Evolutionary conservation across 2,888 invertebrate genomes (phyloP), one percentile per base, ranked within the genome.

Genomic region (Mimas tiliae): DNA sequence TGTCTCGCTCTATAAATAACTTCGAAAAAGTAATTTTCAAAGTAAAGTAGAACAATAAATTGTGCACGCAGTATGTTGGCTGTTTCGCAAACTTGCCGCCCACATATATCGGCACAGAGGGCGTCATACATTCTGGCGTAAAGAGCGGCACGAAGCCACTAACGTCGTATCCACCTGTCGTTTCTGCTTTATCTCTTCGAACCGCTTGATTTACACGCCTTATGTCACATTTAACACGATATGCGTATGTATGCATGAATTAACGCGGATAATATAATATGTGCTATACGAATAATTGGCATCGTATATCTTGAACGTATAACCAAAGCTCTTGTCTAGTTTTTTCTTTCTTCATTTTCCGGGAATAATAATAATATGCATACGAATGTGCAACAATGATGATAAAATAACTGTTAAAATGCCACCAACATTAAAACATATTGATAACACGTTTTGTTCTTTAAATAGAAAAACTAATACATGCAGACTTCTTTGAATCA

Each of bases 31-130:
- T 75, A 73, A 76, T 75, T 75, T 77, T 68, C 58, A 64, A 68
- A 67, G 73, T 72, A 80, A 79, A 82, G 74, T 78, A 79, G 78
- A 79, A 79, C 79, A 80, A 83, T 87, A 84, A 85, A 85, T 83
- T 74, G 76, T 73, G 69, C 74, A 74, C 67, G 79, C 79, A 82
- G 74, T 78, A 82, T 77, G 74, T 77, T 77, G 73, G 74, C 78
- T 78, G 83, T 81, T 82, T 77, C 72, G 71, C 70, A 75, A 79
- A 80, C 82, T 82, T 81, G 75, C 79, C 73, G 73, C 75, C 74
- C 78, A 75, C 82, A 81, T 83, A 84, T 76, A 70, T 80, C 73
- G 74, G 73, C 71, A 75, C 72, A 70, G 70, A 74, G 78, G 73
- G 80, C 73, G 74, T 80, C 78, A 79, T 81, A 79, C 76, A 77